Evolutionary conservation across 2,888 invertebrate genomes (phyloP), one percentile per base, ranked within the genome.

Genomic region (Acrocyrtus sp.): DNA sequence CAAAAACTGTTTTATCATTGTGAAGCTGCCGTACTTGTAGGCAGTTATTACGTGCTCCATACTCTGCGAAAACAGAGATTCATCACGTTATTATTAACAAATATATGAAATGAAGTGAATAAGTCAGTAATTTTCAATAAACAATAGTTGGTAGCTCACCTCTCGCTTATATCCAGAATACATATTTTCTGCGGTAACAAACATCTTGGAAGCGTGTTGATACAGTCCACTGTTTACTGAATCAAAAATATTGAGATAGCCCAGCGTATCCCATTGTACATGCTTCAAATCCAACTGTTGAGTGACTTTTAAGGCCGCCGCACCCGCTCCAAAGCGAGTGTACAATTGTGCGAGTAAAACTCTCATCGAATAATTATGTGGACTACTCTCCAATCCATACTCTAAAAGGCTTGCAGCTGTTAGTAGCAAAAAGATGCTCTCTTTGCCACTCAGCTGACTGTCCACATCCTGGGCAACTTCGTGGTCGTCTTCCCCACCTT

Each of bases 11-110:
- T 92, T 90, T 79, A 97, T 89, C 88, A 96, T 96, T 80, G 91
- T 90, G 86, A 96, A 96, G 50, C 96, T 95, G 12, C 97, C 96
- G 85, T 91, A 96, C 83, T 96, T 96, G 86, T 96, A 97, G 8
- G 94, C 93, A 82, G 93, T 91, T 26, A 95, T 93, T 62, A 97
- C 88, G 84, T 95, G 94, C 84, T 97, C 97, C 54, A 94, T 89
- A 82, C 94, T 93, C 93, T 94, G 86, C 26, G 83, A 83, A 58
- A 75, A 77, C 53, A 57, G 84, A 83, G 12, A n/a, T n/a, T n/a
- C n/a, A n/a, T n/a, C n/a, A n/a, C n/a, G n/a, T n/a, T n/a, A n/a
- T n/a, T n/a, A n/a, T n/a, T 34, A 34, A 34, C 12, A 34, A 12
- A 8, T 34, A 34, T 34, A 34, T 8, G 12, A 34, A 34, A 34